Evolutionary conservation across 1,140 invertebrate species (phyloP), one percentile per base, ranked within the genome.

Genomic region (Drepana arcuata): DNA sequence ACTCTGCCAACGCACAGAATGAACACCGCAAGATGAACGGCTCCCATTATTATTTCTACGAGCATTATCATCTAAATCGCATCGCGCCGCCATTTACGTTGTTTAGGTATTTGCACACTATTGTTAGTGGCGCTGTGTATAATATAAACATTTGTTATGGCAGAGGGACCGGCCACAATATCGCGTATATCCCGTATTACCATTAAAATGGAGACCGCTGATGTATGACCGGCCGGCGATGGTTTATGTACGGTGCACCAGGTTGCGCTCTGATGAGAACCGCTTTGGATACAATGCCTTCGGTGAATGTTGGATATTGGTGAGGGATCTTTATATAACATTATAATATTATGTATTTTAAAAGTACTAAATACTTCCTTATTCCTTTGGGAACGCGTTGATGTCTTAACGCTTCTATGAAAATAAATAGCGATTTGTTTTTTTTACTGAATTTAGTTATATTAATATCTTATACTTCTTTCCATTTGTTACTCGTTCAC

Each of bases 101-200:
- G 77, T 77, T 74, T 78, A 82, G 78, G 77, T 82, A 74, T 82
- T 82, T 78, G 73, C 78, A 62, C 64, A 82, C 78, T 82, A 82
- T 82, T 82, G 78, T 82, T 74, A 82, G 73, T 75, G 77, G 68
- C 74, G 70, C 70, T 82, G 74, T 79, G 78, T 82, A 82, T 82
- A 82, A 82, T 79, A 82, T 82, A 79, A 82, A 82, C 77, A 82
- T 82, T 82, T 79, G 77, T 81, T 81, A 81, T 70, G 56, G 59
- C 53, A 47, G 57, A 45, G 60, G 62, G 70, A 68, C 69, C 65
- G 55, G 63, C 60, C 57, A 81, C 73, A 81, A 81, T 81, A 77
- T 75, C 70, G 38, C 47, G 55, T 54, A 61, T 59, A 66, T 61
- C 63, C 65, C 54, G 51, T 35, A 81, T 81, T 81, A 73, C 57